Conservation (phyloP, 2,113 vertebrate genomes). For the Trinectes maculatus region DNA sequence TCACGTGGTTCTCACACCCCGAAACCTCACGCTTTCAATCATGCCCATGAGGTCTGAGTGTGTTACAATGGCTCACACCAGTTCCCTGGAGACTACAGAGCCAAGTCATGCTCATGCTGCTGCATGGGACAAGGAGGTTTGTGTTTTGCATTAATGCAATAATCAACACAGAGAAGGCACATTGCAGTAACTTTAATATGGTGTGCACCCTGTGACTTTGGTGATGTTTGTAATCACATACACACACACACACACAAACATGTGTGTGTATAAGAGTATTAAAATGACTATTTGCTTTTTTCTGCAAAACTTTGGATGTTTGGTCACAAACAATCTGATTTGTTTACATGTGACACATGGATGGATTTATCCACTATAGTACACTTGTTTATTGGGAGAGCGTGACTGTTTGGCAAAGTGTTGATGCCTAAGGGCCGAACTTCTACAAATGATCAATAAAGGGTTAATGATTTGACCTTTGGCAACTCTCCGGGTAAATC, state of each 20-base stretch:
- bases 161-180: conserved; percentile 42
- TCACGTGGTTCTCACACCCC: conserved; percentile 76
- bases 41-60: conserved; percentile 64
- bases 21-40: conserved; percentile 77
- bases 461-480: conserved; percentile 77
- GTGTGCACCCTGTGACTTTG: conserved; percentile 20
- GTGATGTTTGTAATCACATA: conserved; percentile 5
- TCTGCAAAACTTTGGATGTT: conserved; percentile 13
- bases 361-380: conserved; percentile 35
- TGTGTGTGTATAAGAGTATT: neutral
- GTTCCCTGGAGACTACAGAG: conserved; percentile 53
- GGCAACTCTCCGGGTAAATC: conserved; percentile 46
- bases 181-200: conserved; percentile 26
- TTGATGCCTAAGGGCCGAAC: conserved; percentile 59
- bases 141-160: conserved; percentile 67
- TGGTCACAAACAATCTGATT: conserved; percentile 14
- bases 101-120: conserved; percentile 62
- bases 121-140: conserved; percentile 65
- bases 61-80: conserved; percentile 64
- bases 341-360: conserved; percentile 50
- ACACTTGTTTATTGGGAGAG: conserved; percentile 47
- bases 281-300: conserved; percentile 8
- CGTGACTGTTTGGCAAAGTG: conserved; percentile 52
- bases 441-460: conserved; percentile 66
- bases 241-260: neutral